Evolutionary conservation across 2,888 invertebrate species (phyloP).

Genomic region (Pteria penguin): DNA sequence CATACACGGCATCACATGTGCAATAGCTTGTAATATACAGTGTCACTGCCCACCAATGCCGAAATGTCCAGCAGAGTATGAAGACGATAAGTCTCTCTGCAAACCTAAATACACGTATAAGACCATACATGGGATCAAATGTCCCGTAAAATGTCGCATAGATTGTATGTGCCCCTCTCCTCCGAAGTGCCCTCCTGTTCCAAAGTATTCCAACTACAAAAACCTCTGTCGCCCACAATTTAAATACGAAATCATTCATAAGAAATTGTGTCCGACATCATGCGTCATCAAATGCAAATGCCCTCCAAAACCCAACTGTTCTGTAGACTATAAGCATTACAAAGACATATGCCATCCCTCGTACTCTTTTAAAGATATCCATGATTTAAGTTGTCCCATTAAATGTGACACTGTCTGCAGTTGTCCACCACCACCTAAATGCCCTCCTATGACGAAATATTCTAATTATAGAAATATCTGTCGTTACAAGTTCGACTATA

Average conservation of each 20-base stretch:
- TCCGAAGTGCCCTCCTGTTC: slow-evolving; percentile 2
- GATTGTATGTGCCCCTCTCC: not conserved
- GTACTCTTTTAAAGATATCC: slow-evolving; percentile 2
- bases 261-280: not conserved
- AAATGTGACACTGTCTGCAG: not conserved
- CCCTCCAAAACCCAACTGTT: slow-evolving; percentile 11
- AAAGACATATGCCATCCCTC: slow-evolving; percentile 8
- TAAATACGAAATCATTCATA: not conserved
- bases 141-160: slow-evolving; percentile 11
- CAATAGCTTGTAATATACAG: not conserved
- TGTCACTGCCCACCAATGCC: not conserved
- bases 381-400: slow-evolving; percentile 5
- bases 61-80: not conserved
- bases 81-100: not conserved
- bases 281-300: slow-evolving; percentile 8
- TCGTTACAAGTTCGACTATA: not conserved
- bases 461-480: not conserved
- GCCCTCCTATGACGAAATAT: slow-evolving; percentile 4
- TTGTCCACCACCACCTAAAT: slow-evolving; percentile 17
- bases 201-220: not conserved
- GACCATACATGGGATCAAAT: slow-evolving; percentile 7
- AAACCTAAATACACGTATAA: not conserved
- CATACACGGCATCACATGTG: not conserved
- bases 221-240: slow-evolving; percentile 1
- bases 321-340: not conserved